Evolutionary conservation across 2,888 invertebrate species (phyloP).

Genomic region (Megastigmus dorsalis): DNA sequence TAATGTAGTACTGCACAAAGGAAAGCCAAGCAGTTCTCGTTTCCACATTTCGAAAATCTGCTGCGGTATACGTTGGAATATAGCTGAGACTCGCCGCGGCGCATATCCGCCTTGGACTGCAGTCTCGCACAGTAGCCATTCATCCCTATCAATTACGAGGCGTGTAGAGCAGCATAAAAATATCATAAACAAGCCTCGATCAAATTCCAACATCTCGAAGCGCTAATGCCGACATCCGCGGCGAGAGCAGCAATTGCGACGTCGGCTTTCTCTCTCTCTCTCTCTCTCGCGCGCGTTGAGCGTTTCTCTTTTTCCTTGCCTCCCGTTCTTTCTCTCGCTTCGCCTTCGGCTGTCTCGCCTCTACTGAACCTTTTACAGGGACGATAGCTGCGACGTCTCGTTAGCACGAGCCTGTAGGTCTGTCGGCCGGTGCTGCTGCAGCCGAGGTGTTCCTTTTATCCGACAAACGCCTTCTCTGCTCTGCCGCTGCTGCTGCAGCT

Average conservation of each 20-base stretch:
- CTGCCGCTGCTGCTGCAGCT: too few species aligned
- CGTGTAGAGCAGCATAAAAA: slow-evolving; percentile 49
- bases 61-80: neutral
- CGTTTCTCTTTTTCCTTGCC: neutral
- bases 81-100: neutral
- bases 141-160: slow-evolving; percentile 51
- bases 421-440: slow-evolving; percentile 31
- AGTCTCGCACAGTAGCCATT: slow-evolving; percentile 33
- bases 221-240: slow-evolving; percentile 48
- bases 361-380: slow-evolving; percentile 44
- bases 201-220: slow-evolving; percentile 51
- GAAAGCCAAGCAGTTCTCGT: neutral
- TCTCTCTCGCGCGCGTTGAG: too few species aligned
- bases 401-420: slow-evolving; percentile 57
- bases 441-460: slow-evolving; percentile 41
- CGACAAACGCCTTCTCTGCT: slow-evolving; percentile 33
- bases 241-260: slow-evolving; percentile 6
- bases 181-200: slow-evolving; percentile 54
- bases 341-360: slow-evolving; percentile 40
- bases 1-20: too few species aligned
- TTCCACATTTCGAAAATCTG: slow-evolving; percentile 11
- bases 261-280: neutral
- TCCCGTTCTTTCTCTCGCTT: neutral
- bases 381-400: slow-evolving; percentile 54
- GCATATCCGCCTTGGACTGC: neutral